These are phyloP conservation scores for Resseliella maxima DNA, from an alignment of 2,888 invertebrate genomes.

Conservation along the genomic window DNA sequence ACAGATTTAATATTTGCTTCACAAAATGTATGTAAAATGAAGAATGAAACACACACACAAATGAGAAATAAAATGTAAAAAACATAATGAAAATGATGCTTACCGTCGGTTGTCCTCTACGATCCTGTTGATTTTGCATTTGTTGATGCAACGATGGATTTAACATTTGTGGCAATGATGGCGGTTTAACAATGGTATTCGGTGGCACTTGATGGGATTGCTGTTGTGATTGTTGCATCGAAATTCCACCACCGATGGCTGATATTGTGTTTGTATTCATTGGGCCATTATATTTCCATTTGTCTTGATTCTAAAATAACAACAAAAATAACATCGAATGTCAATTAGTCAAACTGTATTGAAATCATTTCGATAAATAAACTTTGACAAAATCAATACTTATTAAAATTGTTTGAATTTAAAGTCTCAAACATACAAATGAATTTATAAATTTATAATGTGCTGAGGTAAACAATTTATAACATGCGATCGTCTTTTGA, in stretches of 20 bases:
- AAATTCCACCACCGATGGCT: slow-evolving; percentile 63
- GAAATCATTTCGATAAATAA: too few relatives aligned
- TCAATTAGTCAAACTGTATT: not conserved
- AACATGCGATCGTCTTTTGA: too few relatives aligned
- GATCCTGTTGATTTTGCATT: slow-evolving; percentile 52
- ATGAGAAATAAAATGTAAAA: not conserved
- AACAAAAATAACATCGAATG: slow-evolving; percentile 58
- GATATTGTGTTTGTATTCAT: slow-evolving; percentile 67
- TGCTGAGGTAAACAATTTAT: too few relatives aligned
- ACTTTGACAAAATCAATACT: too few relatives aligned
- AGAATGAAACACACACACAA: not conserved
- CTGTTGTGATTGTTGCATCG: slow-evolving; percentile 66
- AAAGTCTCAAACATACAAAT: not conserved
- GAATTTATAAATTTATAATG: too few relatives aligned
- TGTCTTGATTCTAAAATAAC: slow-evolving; percentile 80
- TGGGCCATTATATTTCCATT: slow-evolving; percentile 83
- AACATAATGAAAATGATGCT: not conserved
- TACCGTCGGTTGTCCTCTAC: slow-evolving; percentile 6
- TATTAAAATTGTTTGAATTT: not conserved
- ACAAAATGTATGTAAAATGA: too few relatives aligned
- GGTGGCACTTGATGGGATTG: slow-evolving; percentile 69
- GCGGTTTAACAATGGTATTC: slow-evolving; percentile 70
- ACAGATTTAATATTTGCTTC: not conserved
- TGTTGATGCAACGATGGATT: slow-evolving; percentile 66
- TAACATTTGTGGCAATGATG: slow-evolving; percentile 67